A percentile compares a stretch with the other conserved stretches of the same genome.
phyloP scores from a whole-genome alignment of 2,888 invertebrate species.

The Clepsis dumicolana region DNA sequence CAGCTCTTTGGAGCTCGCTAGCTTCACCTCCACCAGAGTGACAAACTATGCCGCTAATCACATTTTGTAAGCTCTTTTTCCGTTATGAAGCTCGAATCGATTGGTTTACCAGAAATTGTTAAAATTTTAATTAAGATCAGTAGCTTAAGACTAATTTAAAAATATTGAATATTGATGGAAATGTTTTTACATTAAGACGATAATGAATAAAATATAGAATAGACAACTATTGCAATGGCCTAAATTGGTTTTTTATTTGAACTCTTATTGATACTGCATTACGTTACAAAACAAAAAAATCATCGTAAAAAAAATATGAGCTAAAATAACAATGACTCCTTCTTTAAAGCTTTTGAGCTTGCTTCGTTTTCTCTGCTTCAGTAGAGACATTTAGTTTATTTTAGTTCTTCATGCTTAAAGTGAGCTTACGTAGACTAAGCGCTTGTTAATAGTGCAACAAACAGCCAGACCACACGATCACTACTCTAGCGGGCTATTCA shows the following conservation, averaged over 20 bases:
- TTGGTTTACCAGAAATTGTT: slow-evolving; percentile 35
- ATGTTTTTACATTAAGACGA: slow-evolving; percentile 35
- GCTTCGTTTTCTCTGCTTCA: slow-evolving; percentile 73
- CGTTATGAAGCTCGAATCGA: slow-evolving; percentile 36
- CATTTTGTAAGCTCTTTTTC: slow-evolving; percentile 37
- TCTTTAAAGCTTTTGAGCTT: slow-evolving; percentile 60
- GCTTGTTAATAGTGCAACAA: slow-evolving; percentile 65
- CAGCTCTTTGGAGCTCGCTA: slow-evolving; percentile 37
- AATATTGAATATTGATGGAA: slow-evolving; percentile 34
- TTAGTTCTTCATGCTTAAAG: slow-evolving; percentile 68
- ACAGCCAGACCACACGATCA: slow-evolving; percentile 56
- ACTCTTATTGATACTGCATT: slow-evolving; percentile 2
- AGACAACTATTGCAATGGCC: slow-evolving; percentile 41
- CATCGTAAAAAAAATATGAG: slow-evolving; percentile 46
- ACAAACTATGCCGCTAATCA: slow-evolving; percentile 46
- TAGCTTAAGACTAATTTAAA: slow-evolving; percentile 40
- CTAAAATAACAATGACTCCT: slow-evolving; percentile 50
- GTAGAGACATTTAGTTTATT: slow-evolving; percentile 68
- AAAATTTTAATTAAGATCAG: slow-evolving; percentile 35
- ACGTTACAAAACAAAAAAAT: background rate
- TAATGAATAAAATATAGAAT: slow-evolving; percentile 35
- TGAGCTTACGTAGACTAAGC: slow-evolving; percentile 66
- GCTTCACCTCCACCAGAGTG: slow-evolving; percentile 65
- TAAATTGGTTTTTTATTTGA: slow-evolving; percentile 42
- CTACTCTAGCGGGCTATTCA: slow-evolving; percentile 58